Percentiles rank a stretch among this genome's conserved stretches.
Conservation (phyloP, 2,113 vertebrate species). For the Panthera leo region DNA sequence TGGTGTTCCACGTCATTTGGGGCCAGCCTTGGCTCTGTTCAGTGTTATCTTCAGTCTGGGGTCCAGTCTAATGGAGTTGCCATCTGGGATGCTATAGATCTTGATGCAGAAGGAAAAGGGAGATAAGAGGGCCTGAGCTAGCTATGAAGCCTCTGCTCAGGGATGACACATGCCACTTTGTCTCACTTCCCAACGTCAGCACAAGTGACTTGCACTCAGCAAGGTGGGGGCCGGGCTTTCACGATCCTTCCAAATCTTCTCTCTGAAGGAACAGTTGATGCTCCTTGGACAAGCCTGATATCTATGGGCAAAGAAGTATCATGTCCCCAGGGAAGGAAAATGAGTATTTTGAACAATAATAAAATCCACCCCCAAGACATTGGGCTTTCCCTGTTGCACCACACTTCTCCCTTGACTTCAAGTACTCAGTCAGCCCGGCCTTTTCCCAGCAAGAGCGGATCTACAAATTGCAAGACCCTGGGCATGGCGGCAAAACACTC, state of each 20-base stretch:
- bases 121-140: background rate
- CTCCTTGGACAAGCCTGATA: background rate
- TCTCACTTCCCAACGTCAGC: background rate
- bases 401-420: background rate
- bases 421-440: background rate
- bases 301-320: background rate
- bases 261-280: background rate
- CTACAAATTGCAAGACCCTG: background rate
- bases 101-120: too few relatives aligned
- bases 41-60: background rate
- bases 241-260: background rate
- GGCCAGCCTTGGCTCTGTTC: background rate
- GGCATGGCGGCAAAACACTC: background rate
- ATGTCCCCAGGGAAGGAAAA: background rate
- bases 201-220: background rate
- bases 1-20: background rate
- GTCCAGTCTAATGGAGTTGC: background rate
- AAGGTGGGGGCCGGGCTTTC: background rate
- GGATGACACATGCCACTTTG: accelerated
- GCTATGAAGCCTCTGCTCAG: background rate
- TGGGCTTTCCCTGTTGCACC: too few relatives aligned
- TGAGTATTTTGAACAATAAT: background rate
- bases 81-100: background rate
- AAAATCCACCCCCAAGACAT: too few relatives aligned
- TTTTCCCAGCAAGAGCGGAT: accelerated